phyloP scores from a whole-genome alignment of 2,888 invertebrate genomes.

The Diabrotica balteata region DNA sequence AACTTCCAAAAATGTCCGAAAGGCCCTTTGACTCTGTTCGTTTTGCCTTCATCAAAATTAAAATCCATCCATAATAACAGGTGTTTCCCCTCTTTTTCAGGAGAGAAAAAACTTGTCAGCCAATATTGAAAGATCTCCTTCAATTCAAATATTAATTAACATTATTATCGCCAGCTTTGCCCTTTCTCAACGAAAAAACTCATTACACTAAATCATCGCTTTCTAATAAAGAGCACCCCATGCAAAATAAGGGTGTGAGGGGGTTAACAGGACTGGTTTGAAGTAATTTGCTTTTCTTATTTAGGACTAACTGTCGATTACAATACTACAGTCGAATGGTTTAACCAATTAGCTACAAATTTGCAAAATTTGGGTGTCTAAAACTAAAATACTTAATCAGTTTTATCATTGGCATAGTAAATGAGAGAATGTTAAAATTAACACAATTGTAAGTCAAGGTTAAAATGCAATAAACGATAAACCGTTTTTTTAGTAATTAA shows the following conservation, averaged over 20 bases:
- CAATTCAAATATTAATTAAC: conserved; percentile 69
- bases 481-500: too few species aligned
- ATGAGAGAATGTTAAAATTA: too few species aligned
- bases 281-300: background rate
- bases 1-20: conserved; percentile 18
- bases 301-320: background rate
- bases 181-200: conserved; percentile 62
- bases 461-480: too few species aligned
- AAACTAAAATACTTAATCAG: too few species aligned
- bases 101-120: conserved; percentile 44
- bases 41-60: conserved; percentile 43
- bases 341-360: too few species aligned
- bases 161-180: conserved; percentile 67
- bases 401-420: too few species aligned
- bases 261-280: conserved; percentile 5
- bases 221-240: conserved; percentile 62
- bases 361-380: too few species aligned
- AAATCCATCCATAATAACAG: conserved; percentile 48
- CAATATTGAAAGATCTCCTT: conserved; percentile 58
- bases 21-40: conserved; percentile 12
- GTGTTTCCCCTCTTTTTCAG: conserved; percentile 40
- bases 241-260: conserved; percentile 49
- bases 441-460: too few species aligned
- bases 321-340: too few species aligned
- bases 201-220: conserved; percentile 69